Evolutionary conservation across 2,113 vertebrate genomes (phyloP), one percentile per base, ranked within the genome.

Genomic region (Campylorhamphus procurvoides): DNA sequence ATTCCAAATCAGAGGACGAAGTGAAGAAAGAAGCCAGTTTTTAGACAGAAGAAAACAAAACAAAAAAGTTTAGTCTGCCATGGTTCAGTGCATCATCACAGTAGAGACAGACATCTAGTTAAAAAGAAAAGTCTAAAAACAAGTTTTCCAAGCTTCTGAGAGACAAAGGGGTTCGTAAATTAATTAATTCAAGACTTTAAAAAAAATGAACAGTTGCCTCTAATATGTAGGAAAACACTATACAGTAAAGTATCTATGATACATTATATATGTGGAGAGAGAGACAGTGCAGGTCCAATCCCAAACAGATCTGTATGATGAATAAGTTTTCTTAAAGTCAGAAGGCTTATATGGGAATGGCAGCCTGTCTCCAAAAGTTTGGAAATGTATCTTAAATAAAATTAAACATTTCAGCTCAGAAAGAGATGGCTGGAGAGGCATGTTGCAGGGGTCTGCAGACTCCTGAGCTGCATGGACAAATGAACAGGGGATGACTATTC

Each of bases 21-120:
- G 69, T 84, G 31, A 94, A 90, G 91, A 94, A 95, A 92, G 76
- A 83, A 87, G 58, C 7, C 64, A 49, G 80, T 66, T 92, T 86
- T 87, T 58, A 94, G 49, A n/a, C 40, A 75, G 69, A 25, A 52
- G 22, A 85, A 89, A 82, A 50, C 44, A 87, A 89, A 85, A 9
- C 12, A 78, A 81, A 87, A 53, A 71, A 40, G 18, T 82, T 87
- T 64, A 52, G 66, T 78, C 69, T 91, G 60, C 40, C 66, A 84
- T 2, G 31, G 84, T 82, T 92, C 86, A 76, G 56, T 82, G 91
- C 94, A 94, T 84, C 87, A 76, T 82, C 74, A 92, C 77, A 93
- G 80, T 19, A 87, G 80, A 95, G 69, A 68, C 60, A 91, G 68
- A 87, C 72, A 86, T 77, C 20, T 29, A 85, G 42, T 85, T 67